These are phyloP conservation scores for Crotophaga sulcirostris DNA, from an alignment of 2,113 vertebrate genomes.

Conservation along the genomic window DNA sequence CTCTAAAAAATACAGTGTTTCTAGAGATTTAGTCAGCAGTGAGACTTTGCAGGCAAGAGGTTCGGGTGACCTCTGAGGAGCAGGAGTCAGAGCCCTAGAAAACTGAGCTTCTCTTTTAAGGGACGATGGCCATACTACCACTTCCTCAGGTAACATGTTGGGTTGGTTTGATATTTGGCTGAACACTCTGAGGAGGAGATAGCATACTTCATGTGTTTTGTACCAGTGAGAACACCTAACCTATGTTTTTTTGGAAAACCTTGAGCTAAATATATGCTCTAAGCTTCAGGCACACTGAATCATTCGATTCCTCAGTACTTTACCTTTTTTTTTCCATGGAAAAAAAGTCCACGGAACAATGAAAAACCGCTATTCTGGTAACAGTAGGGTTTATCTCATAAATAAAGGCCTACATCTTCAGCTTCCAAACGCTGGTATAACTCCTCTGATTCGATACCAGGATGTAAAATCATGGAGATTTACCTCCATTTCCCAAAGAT, in stretches of 20 bases:
- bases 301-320: not conserved
- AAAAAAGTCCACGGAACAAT: not conserved
- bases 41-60: not conserved
- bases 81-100: not conserved
- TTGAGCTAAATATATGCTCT: not conserved
- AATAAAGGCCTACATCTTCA: not conserved
- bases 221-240: not conserved
- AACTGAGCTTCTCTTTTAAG: not conserved
- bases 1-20: not conserved
- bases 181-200: not conserved
- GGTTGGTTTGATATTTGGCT: not conserved
- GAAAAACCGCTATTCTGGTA: not conserved
- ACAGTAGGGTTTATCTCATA: not conserved
- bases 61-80: not conserved
- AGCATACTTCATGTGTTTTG: not conserved
- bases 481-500: not conserved
- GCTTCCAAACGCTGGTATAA: not conserved
- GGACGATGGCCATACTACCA: not conserved
- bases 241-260: not conserved
- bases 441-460: not conserved
- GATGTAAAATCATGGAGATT: not conserved
- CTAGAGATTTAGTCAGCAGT: not conserved
- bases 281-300: not conserved
- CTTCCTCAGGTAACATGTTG: accelerated
- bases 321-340: not conserved